Evolutionary conservation across 2,888 invertebrate genomes (phyloP).

Genomic region (Lasioglossum morio): DNA sequence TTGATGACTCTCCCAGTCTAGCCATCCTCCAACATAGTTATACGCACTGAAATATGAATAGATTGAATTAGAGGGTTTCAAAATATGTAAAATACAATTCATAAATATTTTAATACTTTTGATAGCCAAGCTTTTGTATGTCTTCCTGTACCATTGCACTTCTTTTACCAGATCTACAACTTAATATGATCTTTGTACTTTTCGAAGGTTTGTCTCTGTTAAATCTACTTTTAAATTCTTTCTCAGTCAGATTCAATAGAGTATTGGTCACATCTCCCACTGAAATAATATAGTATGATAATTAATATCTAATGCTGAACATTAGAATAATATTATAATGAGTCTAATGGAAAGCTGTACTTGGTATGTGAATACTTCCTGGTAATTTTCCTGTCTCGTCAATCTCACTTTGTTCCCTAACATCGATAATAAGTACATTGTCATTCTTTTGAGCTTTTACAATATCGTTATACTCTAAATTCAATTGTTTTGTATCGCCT

Average conservation of each 20-base stretch:
- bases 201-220: slow-evolving; percentile 87
- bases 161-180: slow-evolving; percentile 89
- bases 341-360: slow-evolving; percentile 81
- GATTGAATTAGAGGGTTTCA: slow-evolving; percentile 2
- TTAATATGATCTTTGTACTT: slow-evolving; percentile 88
- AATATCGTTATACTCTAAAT: slow-evolving; percentile 75
- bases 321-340: not conserved
- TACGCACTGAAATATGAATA: slow-evolving; percentile 85
- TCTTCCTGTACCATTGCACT: slow-evolving; percentile 88
- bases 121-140: slow-evolving; percentile 87
- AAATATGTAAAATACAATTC: not conserved
- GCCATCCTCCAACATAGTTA: slow-evolving; percentile 87
- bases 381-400: slow-evolving; percentile 90
- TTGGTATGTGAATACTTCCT: slow-evolving; percentile 91
- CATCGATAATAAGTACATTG: slow-evolving; percentile 89
- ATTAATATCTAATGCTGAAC: slow-evolving; percentile 66
- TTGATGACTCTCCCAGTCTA: slow-evolving; percentile 86
- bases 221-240: slow-evolving; percentile 87
- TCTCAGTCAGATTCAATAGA: slow-evolving; percentile 84
- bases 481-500: slow-evolving; percentile 57
- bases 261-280: slow-evolving; percentile 86
- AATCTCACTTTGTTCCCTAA: slow-evolving; percentile 91
- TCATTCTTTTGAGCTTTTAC: slow-evolving; percentile 84
- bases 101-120: slow-evolving; percentile 85
- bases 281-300: slow-evolving; percentile 77